These are phyloP conservation scores for Eupsittula cactorum DNA, from an alignment of 2,113 vertebrate species.

Conservation along the genomic window DNA sequence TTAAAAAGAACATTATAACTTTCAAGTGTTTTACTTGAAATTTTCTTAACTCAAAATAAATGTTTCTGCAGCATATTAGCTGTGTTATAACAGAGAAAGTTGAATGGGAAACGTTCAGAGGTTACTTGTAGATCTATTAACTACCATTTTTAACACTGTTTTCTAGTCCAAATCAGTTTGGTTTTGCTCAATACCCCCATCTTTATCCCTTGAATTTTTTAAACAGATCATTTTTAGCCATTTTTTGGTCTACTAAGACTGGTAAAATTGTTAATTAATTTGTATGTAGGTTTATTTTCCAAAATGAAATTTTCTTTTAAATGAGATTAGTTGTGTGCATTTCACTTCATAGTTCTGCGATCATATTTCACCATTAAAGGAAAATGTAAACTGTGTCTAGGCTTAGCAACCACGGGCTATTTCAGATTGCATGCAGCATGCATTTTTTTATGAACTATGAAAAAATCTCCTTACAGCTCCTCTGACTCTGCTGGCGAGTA, in stretches of 20 bases:
- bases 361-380: neutral
- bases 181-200: neutral
- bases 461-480: constrained; percentile 15
- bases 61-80: neutral
- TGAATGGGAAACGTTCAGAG: neutral
- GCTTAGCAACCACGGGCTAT: constrained; percentile 8
- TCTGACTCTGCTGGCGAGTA: neutral
- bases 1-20: neutral
- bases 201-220: neutral
- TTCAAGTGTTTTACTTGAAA: neutral
- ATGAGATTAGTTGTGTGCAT: neutral
- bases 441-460: constrained; percentile 2
- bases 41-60: neutral
- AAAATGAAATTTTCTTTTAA: neutral
- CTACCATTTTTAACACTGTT: neutral
- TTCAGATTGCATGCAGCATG: neutral
- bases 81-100: neutral
- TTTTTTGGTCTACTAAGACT: neutral
- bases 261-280: neutral
- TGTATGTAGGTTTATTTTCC: neutral
- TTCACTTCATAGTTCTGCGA: neutral
- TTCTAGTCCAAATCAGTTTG: neutral
- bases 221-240: neutral
- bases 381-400: neutral
- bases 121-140: neutral